phyloP scores from a whole-genome alignment of 1,140 invertebrate genomes.

The Latrodectus geometricus region DNA sequence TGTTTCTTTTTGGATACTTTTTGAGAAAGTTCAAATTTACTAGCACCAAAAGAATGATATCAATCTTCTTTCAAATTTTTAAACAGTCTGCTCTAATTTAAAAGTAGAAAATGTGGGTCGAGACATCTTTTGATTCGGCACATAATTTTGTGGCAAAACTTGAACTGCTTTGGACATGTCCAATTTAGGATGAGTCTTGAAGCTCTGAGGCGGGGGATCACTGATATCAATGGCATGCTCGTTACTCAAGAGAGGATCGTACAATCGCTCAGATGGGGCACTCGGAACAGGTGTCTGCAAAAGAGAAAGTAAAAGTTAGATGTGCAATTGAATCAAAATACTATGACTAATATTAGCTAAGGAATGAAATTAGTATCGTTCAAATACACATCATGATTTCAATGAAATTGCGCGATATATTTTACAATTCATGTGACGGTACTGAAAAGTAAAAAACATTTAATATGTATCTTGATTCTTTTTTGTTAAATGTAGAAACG shows the following conservation, averaged over 20 bases:
- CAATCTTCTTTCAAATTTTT: too few species aligned
- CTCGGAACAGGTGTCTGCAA: conserved; percentile 29
- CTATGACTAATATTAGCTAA: neutral
- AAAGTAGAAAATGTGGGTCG: conserved; percentile 26
- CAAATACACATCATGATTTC: neutral
- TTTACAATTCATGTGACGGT: neutral
- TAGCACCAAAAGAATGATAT: neutral
- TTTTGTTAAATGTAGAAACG: too few species aligned
- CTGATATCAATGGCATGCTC: conserved; percentile 28
- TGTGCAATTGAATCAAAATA: neutral
- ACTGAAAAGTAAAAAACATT: too few species aligned
- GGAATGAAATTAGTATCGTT: neutral
- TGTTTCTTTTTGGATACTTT: too few species aligned
- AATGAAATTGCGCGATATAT: neutral
- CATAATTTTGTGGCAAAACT: conserved; percentile 16
- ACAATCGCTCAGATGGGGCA: conserved; percentile 31
- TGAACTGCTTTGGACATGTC: conserved; percentile 24
- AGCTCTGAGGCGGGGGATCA: neutral
- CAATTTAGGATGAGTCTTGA: neutral
- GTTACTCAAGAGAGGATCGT: conserved; percentile 35
- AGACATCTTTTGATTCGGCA: neutral
- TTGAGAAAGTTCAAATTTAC: neutral
- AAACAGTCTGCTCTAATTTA: conserved; percentile 9
- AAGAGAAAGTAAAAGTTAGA: neutral
- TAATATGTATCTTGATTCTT: too few species aligned